Conservation (phyloP, 1,140 invertebrate species). For the Bombus waltoni region DNA sequence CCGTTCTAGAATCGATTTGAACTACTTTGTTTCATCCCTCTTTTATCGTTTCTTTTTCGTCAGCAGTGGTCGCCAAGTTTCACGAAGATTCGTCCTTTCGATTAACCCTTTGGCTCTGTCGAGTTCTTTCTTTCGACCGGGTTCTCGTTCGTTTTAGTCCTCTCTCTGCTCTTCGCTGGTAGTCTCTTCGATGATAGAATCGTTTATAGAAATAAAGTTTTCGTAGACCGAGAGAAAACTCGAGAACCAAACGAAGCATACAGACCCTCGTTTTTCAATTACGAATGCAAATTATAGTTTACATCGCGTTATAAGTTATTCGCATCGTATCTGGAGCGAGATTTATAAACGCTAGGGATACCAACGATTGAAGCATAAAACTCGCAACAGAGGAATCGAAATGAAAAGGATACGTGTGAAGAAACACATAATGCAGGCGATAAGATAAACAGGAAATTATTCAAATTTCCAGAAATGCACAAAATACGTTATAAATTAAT, state of each 20-base stretch:
- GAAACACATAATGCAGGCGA: no score
- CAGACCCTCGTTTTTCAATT: neutral
- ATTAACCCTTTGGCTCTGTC: neutral
- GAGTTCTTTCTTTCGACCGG: neutral
- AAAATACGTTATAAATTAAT: neutral
- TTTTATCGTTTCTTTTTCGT: neutral
- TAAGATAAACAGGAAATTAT: no score
- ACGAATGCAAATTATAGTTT: neutral
- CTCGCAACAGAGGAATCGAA: no score
- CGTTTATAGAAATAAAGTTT: neutral
- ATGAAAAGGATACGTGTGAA: no score
- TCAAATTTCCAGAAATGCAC: neutral
- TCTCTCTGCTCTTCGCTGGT: neutral
- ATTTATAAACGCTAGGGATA: neutral
- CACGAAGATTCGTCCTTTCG: neutral
- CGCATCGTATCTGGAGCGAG: neutral
- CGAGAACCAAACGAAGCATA: neutral
- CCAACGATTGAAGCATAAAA: no score
- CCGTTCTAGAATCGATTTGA: slow-evolving; percentile 30
- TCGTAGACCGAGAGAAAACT: neutral
- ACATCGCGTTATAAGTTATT: neutral
- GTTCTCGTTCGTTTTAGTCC: neutral
- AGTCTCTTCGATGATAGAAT: neutral
- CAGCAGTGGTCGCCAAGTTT: neutral
- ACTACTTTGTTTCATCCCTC: neutral